Percentiles rank a stretch among this genome's conserved stretches.
These are phyloP conservation scores for Poeciliopsis infans DNA, from an alignment of 2,797 vertebrate genomes.

Conservation along the genomic window DNA sequence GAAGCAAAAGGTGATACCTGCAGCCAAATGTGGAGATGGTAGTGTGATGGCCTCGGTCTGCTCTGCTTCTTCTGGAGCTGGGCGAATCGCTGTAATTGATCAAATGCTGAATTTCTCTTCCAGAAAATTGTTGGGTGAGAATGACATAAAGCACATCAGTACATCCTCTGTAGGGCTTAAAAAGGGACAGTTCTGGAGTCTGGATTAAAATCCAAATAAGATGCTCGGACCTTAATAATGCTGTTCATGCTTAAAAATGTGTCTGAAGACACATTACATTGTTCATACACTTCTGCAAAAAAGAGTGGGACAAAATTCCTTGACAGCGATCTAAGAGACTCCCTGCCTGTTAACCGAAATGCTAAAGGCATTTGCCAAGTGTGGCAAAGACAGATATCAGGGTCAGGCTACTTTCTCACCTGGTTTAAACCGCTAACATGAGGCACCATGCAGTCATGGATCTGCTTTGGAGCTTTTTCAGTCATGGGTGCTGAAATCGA, in stretches of 20 bases:
- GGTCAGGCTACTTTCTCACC: background rate
- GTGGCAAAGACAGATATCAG: background rate
- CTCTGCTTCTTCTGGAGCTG: background rate
- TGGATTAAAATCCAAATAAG: background rate
- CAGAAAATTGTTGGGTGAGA: background rate
- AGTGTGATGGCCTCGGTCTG: background rate
- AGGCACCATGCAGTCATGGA: background rate
- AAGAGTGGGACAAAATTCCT: background rate
- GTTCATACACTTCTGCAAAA: background rate
- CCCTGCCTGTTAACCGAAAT: background rate
- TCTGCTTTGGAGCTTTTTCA: constrained; percentile 1
- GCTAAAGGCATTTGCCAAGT: background rate
- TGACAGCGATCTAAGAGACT: background rate
- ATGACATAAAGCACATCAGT: background rate
- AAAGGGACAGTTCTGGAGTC: background rate
- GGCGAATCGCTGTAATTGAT: background rate
- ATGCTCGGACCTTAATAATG: background rate
- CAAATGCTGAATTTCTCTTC: background rate
- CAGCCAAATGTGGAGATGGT: background rate
- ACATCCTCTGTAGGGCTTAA: background rate
- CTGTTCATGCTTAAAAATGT: background rate
- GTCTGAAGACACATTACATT: background rate
- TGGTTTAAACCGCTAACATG: background rate
- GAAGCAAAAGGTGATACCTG: background rate
- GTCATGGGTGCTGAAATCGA: constrained; percentile 19